Evolutionary conservation across 2,888 invertebrate genomes (phyloP), one percentile per base, ranked within the genome.

Genomic region (Empis stercorea): DNA sequence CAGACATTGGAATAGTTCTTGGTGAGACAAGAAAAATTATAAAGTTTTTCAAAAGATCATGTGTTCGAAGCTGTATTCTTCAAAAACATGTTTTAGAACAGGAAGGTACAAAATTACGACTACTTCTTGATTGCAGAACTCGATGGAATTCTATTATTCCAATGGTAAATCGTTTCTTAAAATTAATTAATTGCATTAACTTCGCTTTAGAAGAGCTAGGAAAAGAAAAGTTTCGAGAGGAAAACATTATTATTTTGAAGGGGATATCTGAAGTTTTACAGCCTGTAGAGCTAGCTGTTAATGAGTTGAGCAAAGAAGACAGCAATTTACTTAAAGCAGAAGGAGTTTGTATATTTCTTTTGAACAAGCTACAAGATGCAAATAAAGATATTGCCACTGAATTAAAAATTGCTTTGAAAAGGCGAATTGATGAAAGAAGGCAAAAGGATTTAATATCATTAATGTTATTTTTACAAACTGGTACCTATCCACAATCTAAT

Each of bases 91-190:
- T 49, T 10, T 42, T 30, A 45, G 27, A 32, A 27, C 46, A 48
- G 43, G 27, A 48, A 27, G 43, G 23, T 30, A 48, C 46, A 39
- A 32, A 45, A 43, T 43, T 46, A 41, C 37, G 45, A 34, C 38
- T 50, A 13, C 44, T 50, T 46, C 50, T 50, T 52, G 52, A 50
- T 34, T 48, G 48, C 39, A 48, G 48, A 46, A 52, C 51, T 34
- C 46, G 46, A 15, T 51, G 48, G 49, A 51, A 50, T 47, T 45
- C 45, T 50, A 30, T 51, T 39, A 44, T 37, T 46, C 14, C 45
- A 45, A 15, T 48, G 16, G 40, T 45, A 37, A 34, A 14, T 6
- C 36, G 36, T 36, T 36, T 36, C 7, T 6, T 36, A 36, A 36
- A 36, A 36, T 34, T 34, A 5, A 34, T 36, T 36, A 36, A 36